Base-by-base conservation (phyloP, 92 coral and sea anemone species). In the Paragorgia papillata region DNA sequence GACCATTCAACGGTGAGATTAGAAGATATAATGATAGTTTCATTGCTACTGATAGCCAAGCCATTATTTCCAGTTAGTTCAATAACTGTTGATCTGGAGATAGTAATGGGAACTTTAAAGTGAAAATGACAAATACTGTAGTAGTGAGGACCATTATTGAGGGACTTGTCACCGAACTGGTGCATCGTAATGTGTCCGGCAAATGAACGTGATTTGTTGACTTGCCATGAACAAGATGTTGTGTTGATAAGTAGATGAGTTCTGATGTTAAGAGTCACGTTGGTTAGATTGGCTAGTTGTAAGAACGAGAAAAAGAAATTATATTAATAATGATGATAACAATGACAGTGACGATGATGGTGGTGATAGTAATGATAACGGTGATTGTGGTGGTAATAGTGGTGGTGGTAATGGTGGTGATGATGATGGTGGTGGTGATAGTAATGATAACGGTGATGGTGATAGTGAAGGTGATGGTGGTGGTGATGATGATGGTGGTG, bases 141-240 rank as follows among this genome's bases (percentile, higher is more conserved):
- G 20, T 60, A 2, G 33, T 60, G 15, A 7, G 66, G 66, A 27
- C 66, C 66, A 21, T 60, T 4, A 19, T 60, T 60, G 34, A 4
- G 35, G 21, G 66, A 60, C 2, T 9, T 8, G 5, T 60, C 34
- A 24, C 4, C 21, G 41, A 60, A 60, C 66, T 10, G 0, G 37
- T 60, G 37, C 66, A 24, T 24, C 7, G 66, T 27, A 9, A 60
- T n/a, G 37, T 10, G 24, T 18, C 66, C 66, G 17, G 17, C 3
- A 19, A 0, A 10, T 17, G 19, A 9, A 27, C 34, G 34, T 9
- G 0, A 9, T 3, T 39, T 39, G 3, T 39, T 2, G n/a, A 3
- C 8, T 60, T 60, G 30, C 66, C 66, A 60, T n/a, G 18, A 60
- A 28, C 66, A 60, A 27, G 20, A 33, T 0, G 66, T 60, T 18